Evolutionary conservation across 2,888 invertebrate species (phyloP), one percentile per base, ranked within the genome.

Genomic region (Taphrorychus bicolor): DNA sequence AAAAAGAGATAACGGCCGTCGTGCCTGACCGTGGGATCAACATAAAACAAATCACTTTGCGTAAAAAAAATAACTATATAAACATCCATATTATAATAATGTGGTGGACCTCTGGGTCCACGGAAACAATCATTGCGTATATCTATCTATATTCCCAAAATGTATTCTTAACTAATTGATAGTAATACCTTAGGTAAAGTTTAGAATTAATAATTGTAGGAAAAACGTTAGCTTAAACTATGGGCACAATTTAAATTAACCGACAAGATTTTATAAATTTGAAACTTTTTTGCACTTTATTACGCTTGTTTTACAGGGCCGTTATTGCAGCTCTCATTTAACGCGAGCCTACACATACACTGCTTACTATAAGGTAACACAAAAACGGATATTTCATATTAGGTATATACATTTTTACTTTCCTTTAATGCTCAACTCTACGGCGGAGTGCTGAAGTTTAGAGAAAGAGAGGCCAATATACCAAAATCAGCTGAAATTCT

Each of bases 11-110:
- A 79, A 59, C 77, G 81, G 82, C 81, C 78, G 74, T 72, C 74
- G 73, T 81, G 80, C 82, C 82, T 82, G 80, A 82, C 80, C 79
- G 82, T 82, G 83, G 83, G 83, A 83, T 83, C 83, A 83, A 83
- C 79, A 81, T 80, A 78, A 77, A 82, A 81, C 81, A 82, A 82
- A 82, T 82, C 82, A 82, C 78, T 77, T 54, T 23, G n/a, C 19
- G 17, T 21, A 78, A 76, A 73, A 71, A 58, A 64, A 71, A 73
- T 76, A 79, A 79, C 79, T 80, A 80, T 80, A 77, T 78, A 76
- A 77, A 77, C 74, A 79, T 80, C 77, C 77, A 76, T 76, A 77
- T 74, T 74, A 45, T 61, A 58, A 64, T 58, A 60, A 51, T 63
- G 56, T 63, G 40, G 58, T 53, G 57, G 52, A 66, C 54, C 7